Evolutionary conservation across 2,113 vertebrate species (phyloP).

Genomic region (Recurvirostra avosetta): DNA sequence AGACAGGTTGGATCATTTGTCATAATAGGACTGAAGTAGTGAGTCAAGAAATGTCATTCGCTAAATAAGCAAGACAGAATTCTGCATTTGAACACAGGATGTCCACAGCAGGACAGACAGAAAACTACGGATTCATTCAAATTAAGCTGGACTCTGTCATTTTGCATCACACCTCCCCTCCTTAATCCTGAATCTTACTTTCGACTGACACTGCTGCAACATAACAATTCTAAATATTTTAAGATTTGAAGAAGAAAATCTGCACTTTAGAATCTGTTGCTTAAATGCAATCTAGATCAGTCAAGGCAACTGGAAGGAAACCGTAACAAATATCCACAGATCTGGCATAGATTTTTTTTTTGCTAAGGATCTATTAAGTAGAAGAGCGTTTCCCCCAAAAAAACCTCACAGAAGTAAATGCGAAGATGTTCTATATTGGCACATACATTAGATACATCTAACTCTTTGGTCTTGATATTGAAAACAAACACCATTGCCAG

Average conservation of each 20-base stretch:
- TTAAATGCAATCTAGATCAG: not conserved
- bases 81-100: not conserved
- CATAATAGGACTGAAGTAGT: not conserved
- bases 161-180: not conserved
- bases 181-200: not conserved
- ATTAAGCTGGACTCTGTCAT: not conserved
- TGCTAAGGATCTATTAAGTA: not conserved
- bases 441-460: not conserved
- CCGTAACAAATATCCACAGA: not conserved
- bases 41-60: not conserved
- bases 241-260: not conserved
- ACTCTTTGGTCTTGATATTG: not conserved
- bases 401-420: not conserved
- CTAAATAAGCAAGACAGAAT: not conserved
- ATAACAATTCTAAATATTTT: not conserved
- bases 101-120: not conserved
- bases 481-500: not conserved
- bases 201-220: not conserved
- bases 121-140: not conserved
- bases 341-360: not conserved
- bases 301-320: not conserved
- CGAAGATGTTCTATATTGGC: not conserved
- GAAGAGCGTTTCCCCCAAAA: not conserved
- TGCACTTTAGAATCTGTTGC: not conserved
- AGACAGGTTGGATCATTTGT: not conserved